A percentile compares a stretch with the other conserved stretches of the same genome.
Conservation (phyloP, 2,797 vertebrate genomes). For the Brachymystax lenok region DNA sequence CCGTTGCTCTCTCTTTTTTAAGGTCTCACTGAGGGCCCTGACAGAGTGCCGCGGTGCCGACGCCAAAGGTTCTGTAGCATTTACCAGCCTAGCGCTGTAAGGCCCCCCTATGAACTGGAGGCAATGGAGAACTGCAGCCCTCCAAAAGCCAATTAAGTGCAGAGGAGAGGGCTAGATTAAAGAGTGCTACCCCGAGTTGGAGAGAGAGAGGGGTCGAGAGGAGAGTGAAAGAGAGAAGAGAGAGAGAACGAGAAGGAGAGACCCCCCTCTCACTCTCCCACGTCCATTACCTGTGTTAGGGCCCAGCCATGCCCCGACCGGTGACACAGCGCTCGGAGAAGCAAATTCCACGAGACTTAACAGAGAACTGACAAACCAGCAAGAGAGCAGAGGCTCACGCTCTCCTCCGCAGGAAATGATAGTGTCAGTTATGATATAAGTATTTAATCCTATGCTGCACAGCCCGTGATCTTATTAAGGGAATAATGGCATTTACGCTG, state of each 20-base stretch:
- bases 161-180: constrained; percentile 66
- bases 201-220: constrained; percentile 46
- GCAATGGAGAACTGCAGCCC: constrained; percentile 34
- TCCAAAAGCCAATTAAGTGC: constrained; percentile 65
- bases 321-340: constrained; percentile 47
- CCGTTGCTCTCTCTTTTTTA: constrained; percentile 29
- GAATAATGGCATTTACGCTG: constrained; percentile 82
- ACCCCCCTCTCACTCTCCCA: constrained; percentile 64
- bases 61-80: constrained; percentile 50
- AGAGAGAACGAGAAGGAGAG: constrained; percentile 34
- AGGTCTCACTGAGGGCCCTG: constrained; percentile 26
- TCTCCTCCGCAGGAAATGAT: constrained; percentile 75
- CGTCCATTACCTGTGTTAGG: constrained; percentile 66
- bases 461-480: constrained; percentile 84
- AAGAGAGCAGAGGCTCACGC: constrained; percentile 52
- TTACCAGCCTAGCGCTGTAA: constrained; percentile 25
- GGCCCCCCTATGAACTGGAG: constrained; percentile 39
- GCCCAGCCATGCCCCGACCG: constrained; percentile 40
- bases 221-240: constrained; percentile 46
- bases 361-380: constrained; percentile 69
- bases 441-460: constrained; percentile 83
- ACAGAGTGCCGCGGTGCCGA: constrained; percentile 38
- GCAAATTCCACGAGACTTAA: constrained; percentile 69
- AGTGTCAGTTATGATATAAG: constrained; percentile 81
- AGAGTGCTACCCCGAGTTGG: constrained; percentile 57